phyloP scores from a whole-genome alignment of 2,888 invertebrate genomes.

The Opisthograptis luteolata region DNA sequence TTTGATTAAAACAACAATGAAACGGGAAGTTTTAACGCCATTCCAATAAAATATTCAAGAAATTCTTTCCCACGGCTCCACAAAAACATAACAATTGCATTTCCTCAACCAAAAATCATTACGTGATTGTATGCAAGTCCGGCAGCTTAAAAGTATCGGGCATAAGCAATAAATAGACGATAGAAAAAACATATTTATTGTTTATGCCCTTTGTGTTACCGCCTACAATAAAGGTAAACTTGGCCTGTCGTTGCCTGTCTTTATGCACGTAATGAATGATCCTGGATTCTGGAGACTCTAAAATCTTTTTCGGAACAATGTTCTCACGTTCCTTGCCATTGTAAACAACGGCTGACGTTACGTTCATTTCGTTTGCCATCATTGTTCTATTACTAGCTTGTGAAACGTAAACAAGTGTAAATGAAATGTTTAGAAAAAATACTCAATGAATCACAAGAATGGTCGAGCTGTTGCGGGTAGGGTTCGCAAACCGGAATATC shows the following conservation, averaged over 20 bases:
- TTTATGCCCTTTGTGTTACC: constrained; percentile 75
- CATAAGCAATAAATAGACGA: constrained; percentile 34
- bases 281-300: constrained; percentile 15
- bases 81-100: constrained; percentile 70
- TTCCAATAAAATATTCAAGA: constrained; percentile 42
- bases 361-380: constrained; percentile 73
- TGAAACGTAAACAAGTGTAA: constrained; percentile 72
- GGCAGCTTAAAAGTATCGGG: constrained; percentile 66
- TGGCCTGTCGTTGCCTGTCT: constrained; percentile 45
- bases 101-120: constrained; percentile 69
- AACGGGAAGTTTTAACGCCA: constrained; percentile 53
- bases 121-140: constrained; percentile 77
- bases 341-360: constrained; percentile 68
- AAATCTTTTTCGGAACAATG: constrained; percentile 44
- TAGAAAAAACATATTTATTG: constrained; percentile 47
- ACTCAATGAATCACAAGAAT: constrained; percentile 46
- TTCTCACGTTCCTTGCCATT: constrained; percentile 79
- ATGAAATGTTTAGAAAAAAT: constrained; percentile 56
- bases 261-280: constrained; percentile 72
- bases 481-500: too few species aligned
- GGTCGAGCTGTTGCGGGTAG: neutral
- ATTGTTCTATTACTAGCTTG: constrained; percentile 75
- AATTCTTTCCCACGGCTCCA: constrained; percentile 70
- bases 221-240: constrained; percentile 66
- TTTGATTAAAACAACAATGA: constrained; percentile 16